Conservation (phyloP, 2,797 vertebrate species). For the Bufotes viridis region DNA sequence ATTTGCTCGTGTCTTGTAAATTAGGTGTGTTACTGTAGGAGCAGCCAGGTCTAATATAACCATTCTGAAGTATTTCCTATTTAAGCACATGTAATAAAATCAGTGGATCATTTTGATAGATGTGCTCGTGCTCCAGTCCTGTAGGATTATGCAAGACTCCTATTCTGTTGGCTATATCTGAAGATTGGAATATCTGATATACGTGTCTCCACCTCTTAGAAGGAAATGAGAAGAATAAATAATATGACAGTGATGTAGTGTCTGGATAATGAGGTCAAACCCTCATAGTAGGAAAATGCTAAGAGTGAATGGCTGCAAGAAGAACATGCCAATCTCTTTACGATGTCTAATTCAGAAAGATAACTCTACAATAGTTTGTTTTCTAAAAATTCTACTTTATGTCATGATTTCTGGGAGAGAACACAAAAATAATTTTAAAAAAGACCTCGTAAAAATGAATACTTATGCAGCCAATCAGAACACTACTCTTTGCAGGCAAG, state of each 20-base stretch:
- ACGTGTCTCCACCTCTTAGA: background rate
- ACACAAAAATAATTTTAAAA: background rate
- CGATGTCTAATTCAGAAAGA: constrained; percentile 15
- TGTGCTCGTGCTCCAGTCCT: background rate
- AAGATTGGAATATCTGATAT: constrained; percentile 15
- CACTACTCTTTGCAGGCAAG: background rate
- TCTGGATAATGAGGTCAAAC: constrained; percentile 14
- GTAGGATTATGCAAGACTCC: constrained; percentile 22
- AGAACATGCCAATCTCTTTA: background rate
- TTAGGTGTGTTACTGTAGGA: background rate
- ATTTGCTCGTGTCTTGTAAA: background rate
- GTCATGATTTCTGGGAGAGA: background rate
- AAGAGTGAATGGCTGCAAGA: background rate
- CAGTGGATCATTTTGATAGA: constrained; percentile 13
- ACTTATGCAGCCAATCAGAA: background rate
- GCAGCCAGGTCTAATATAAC: background rate
- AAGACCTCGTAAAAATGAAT: background rate
- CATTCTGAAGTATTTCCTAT: constrained; percentile 4
- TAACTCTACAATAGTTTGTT: background rate
- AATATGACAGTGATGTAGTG: constrained; percentile 25
- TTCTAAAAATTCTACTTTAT: background rate
- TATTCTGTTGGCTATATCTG: background rate
- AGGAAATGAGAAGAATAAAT: constrained; percentile 33
- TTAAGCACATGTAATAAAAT: background rate
- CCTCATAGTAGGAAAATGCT: constrained; percentile 15